Evolutionary conservation across 2,797 vertebrate genomes (phyloP).

Genomic region (Pampus argenteus): DNA sequence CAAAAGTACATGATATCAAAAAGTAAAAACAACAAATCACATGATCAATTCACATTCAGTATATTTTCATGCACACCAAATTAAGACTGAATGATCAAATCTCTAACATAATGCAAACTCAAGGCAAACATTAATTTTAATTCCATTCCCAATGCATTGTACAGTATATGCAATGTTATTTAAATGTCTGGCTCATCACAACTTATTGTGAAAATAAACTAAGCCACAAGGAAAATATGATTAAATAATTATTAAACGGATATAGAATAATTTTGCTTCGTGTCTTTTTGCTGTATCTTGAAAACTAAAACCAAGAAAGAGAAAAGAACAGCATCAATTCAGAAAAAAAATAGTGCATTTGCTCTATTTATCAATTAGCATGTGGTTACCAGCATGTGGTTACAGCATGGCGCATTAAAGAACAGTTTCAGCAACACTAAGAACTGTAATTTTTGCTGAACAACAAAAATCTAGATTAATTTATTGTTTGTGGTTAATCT

Average conservation of each 20-base stretch:
- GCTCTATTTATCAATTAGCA: neutral
- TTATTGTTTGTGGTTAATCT: conserved; percentile 1
- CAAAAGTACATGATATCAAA: neutral
- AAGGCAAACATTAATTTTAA: conserved; percentile 1
- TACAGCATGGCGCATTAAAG: neutral
- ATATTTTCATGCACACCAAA: neutral
- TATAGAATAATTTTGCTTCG: neutral
- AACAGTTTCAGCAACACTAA: conserved; percentile 3
- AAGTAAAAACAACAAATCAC: neutral
- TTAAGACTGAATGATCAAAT: conserved; percentile 10
- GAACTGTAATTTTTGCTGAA: neutral
- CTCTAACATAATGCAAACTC: neutral
- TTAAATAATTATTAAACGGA: neutral
- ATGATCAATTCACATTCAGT: neutral
- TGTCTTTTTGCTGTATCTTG: neutral
- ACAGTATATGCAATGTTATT: neutral
- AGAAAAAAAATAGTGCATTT: neutral
- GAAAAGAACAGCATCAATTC: neutral
- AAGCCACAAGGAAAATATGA: neutral
- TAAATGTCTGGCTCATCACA: neutral
- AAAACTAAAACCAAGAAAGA: neutral
- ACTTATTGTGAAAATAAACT: neutral
- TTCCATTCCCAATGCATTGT: conserved; percentile 1
- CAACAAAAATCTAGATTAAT: neutral
- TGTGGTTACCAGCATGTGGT: neutral